Evolutionary conservation across 2,797 vertebrate species (phyloP).

Genomic region (Silurus aristotelis): DNA sequence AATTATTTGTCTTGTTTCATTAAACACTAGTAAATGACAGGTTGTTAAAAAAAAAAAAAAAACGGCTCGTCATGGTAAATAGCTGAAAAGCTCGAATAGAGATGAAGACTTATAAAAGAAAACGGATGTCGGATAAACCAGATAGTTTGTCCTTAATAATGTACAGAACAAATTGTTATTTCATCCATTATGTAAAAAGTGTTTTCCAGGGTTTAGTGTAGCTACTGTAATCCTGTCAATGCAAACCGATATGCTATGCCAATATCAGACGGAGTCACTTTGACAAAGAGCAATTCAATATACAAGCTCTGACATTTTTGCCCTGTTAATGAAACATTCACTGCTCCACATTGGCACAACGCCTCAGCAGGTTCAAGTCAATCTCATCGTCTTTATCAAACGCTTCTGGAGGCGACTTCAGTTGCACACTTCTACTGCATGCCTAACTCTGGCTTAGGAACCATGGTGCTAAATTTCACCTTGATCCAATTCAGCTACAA

Average conservation of each 20-base stretch:
- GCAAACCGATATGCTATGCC: slow-evolving; percentile 14
- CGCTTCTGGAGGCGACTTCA: slow-evolving; percentile 19
- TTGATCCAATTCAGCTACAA: slow-evolving; percentile 61
- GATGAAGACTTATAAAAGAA: neutral
- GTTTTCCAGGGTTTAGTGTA: neutral
- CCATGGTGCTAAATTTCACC: slow-evolving; percentile 42
- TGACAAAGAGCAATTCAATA: slow-evolving; percentile 26
- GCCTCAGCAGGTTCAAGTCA: slow-evolving; percentile 38
- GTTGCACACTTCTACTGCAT: slow-evolving; percentile 46
- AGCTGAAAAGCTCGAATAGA: neutral
- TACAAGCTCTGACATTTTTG: slow-evolving; percentile 14
- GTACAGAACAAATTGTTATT: neutral
- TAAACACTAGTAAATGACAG: slow-evolving; percentile 53
- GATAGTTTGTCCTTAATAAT: slow-evolving; percentile 38
- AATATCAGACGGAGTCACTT: slow-evolving; percentile 10
- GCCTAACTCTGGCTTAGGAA: slow-evolving; percentile 45
- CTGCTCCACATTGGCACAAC: slow-evolving; percentile 21
- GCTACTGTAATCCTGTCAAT: slow-evolving; percentile 1
- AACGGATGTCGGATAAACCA: slow-evolving; percentile 1
- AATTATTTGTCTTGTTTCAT: slow-evolving; percentile 61
- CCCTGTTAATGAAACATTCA: slow-evolving; percentile 23
- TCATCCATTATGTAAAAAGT: neutral
- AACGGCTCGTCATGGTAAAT: slow-evolving; percentile 48
- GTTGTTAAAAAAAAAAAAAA: slow-evolving; percentile 40
- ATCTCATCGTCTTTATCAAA: slow-evolving; percentile 44